Evolutionary conservation across 2,113 vertebrate genomes (phyloP).

Genomic region (Pedetes capensis): DNA sequence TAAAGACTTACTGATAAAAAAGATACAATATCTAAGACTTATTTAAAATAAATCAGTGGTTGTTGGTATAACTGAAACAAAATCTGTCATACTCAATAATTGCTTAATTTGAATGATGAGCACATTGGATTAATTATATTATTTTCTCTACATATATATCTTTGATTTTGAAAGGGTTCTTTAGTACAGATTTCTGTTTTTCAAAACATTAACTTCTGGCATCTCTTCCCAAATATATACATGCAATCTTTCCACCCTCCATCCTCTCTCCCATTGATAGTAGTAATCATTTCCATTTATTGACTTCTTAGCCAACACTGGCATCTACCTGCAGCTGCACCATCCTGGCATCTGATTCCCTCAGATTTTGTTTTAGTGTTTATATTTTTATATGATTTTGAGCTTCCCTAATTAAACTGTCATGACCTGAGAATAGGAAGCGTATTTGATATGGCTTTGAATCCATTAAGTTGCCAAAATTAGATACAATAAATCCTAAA

Average conservation of each 20-base stretch:
- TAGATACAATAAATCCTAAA: neutral
- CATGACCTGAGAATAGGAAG: neutral
- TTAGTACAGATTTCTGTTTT: neutral
- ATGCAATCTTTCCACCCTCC: neutral
- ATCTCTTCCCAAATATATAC: neutral
- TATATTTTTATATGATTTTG: neutral
- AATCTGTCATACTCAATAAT: neutral
- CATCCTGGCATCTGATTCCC: too few relatives aligned
- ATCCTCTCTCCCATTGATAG: neutral
- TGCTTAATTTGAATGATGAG: neutral
- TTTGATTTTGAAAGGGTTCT: neutral
- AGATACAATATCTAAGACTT: neutral
- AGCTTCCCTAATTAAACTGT: neutral
- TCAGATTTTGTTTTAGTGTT: neutral
- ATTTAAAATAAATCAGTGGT: neutral
- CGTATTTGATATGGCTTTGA: neutral
- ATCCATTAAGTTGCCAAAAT: neutral
- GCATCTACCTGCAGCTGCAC: neutral
- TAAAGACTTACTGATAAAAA: neutral
- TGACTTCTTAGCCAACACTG: neutral
- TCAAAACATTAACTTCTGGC: neutral
- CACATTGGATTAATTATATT: neutral
- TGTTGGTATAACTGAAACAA: neutral
- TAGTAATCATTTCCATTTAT: neutral
- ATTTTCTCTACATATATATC: neutral